Base-by-base conservation (phyloP, 2,113 vertebrate species). In the Sturnus vulgaris region DNA sequence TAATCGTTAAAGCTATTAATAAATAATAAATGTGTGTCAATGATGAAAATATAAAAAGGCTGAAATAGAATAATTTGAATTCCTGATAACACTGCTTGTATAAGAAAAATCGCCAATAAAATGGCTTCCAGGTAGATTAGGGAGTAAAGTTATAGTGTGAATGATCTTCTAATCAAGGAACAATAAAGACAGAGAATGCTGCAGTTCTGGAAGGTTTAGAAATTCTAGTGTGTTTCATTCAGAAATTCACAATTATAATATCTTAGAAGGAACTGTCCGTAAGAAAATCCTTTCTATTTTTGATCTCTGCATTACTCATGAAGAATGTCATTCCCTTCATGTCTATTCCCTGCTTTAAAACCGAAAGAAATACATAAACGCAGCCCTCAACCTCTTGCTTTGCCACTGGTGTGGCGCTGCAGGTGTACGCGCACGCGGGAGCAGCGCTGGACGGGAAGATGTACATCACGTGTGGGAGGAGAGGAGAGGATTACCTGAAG, bases 341-440 rank as follows among this genome's bases (percentile, higher is more conserved):
- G 40, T 72, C 82, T 52, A 18, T 52, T 60, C 52, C 33, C 37
- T 72, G 28, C 63, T 64, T 72, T 27, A 56, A 87, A 89, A 30
- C 19, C 11, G 16, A 7, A 24, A 68, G 42, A 73, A 85, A 61
- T 3, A 10, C 22, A 11, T 25, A 40, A 82, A 14, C 9, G 2
- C 63, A 82, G n/a, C 46, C 7, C 64, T 50, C 25, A 53, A 5
- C 9, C 49, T 82, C 21, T 71, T 63, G 64, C 57, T 59, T 68
- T 85, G 57, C 82, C 44, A 0, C 33, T 2, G 23, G 3, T 10
- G 76, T 64, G 84, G 44, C 11, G 21, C n/a, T 31, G 10, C 83
- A 99, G 99, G 99, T 99, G 7, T 99, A 99, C 5, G 99, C 99
- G 16, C 99, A 99, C 2, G 99, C 99, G 2, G 99, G 98, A 21